These are phyloP conservation scores for Tipula confusa DNA, from an alignment of 2,888 invertebrate genomes.

Conservation along the genomic window DNA sequence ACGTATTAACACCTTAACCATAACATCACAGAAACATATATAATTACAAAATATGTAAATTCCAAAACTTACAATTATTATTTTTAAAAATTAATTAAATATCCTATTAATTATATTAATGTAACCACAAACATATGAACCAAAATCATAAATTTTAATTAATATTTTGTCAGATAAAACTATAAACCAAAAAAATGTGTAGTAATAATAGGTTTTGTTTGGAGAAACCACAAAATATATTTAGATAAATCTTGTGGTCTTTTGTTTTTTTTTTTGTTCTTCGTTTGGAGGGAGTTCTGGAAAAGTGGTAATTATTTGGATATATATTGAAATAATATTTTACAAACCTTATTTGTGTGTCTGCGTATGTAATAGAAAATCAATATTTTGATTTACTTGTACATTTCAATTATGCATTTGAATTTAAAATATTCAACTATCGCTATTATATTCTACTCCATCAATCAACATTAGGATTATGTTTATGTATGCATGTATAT, in stretches of 20 bases:
- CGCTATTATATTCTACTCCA: background rate
- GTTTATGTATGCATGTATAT: background rate
- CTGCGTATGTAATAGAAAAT: background rate
- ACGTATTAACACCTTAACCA: too few species aligned
- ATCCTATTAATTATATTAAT: background rate
- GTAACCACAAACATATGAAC: background rate
- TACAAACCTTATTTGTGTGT: background rate
- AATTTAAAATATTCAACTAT: background rate
- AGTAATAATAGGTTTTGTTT: background rate
- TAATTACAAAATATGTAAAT: background rate
- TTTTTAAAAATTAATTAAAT: background rate
- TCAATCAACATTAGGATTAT: conserved; percentile 3
- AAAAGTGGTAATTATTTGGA: background rate
- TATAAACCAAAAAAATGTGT: background rate
- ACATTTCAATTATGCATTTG: background rate
- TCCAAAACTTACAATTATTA: background rate
- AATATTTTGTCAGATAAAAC: background rate
- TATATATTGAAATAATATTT: background rate
- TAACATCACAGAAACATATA: too few species aligned
- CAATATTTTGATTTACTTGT: background rate
- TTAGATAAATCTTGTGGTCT: background rate
- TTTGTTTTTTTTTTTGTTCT: background rate
- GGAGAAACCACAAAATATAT: background rate
- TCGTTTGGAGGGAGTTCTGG: background rate
- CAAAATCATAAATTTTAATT: background rate